These are phyloP conservation scores for Lepisosteus oculatus DNA, from an alignment of 2,113 vertebrate genomes.

Conservation along the genomic window DNA sequence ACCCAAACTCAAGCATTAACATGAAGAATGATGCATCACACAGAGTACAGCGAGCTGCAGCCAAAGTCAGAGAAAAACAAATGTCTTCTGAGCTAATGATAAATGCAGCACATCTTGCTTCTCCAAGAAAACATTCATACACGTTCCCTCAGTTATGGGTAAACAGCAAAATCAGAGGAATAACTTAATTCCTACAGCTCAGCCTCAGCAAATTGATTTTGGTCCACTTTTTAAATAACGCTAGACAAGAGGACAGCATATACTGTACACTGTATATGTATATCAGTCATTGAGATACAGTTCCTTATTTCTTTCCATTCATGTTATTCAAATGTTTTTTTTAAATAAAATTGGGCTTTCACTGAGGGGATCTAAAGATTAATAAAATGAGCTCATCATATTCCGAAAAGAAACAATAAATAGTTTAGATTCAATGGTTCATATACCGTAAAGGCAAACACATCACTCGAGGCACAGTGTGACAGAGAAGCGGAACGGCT, in stretches of 20 bases:
- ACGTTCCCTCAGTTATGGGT: constrained; percentile 33
- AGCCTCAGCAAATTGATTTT: not conserved
- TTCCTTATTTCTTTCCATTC: too few species aligned
- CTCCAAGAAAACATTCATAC: constrained; percentile 39
- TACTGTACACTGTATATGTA: too few species aligned
- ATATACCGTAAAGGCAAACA: too few species aligned
- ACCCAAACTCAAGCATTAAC: not conserved
- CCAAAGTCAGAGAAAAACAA: constrained; percentile 5
- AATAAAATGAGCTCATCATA: too few species aligned
- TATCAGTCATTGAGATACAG: too few species aligned
- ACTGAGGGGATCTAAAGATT: too few species aligned
- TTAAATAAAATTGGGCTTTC: too few species aligned
- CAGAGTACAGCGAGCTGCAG: not conserved
- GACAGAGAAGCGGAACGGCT: too few species aligned
- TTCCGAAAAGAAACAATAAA: too few species aligned
- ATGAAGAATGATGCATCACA: not conserved
- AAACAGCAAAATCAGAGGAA: constrained; percentile 34
- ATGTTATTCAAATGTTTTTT: too few species aligned
- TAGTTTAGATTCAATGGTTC: too few species aligned
- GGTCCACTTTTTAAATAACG: constrained; percentile 48
- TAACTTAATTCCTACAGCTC: constrained; percentile 27
- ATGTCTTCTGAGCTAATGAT: constrained; percentile 24
- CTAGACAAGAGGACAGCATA: constrained; percentile 33
- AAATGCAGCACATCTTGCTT: constrained; percentile 24
- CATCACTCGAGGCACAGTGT: too few species aligned